These are phyloP conservation scores for Automeris io DNA, from an alignment of 2,888 invertebrate species.

Conservation along the genomic window DNA sequence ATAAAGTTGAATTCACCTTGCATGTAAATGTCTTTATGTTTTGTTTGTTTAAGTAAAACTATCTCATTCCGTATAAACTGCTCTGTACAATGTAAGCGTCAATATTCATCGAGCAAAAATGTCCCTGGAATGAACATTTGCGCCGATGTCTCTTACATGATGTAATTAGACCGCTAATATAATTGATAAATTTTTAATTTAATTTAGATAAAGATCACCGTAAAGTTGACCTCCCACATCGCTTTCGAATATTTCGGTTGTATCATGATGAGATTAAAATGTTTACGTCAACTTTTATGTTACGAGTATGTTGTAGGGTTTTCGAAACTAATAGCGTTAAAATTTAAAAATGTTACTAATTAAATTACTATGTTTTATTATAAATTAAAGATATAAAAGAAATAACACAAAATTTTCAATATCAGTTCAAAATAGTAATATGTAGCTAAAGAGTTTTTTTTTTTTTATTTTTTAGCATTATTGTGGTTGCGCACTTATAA, in stretches of 20 bases:
- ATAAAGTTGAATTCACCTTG: conserved; percentile 23
- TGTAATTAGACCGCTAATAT: conserved; percentile 30
- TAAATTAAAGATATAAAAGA: no score
- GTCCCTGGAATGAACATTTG: conserved; percentile 29
- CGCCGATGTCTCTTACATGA: conserved; percentile 27
- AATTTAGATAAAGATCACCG: conserved; percentile 19
- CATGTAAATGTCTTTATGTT: conserved; percentile 13
- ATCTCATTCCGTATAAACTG: conserved; percentile 41
- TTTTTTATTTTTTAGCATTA: no score
- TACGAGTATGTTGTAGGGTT: no score
- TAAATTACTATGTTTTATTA: no score
- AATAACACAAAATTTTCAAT: no score
- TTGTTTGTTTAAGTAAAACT: conserved; percentile 14
- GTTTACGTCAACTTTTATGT: background rate
- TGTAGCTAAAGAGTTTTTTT: no score
- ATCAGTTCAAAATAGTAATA: no score
- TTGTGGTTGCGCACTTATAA: no score
- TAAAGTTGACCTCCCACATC: conserved; percentile 44
- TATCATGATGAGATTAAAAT: background rate
- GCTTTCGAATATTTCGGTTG: conserved; percentile 1
- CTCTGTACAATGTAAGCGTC: conserved; percentile 48
- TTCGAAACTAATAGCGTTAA: no score
- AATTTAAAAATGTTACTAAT: no score
- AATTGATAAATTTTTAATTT: conserved; percentile 32
- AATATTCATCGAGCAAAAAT: conserved; percentile 33